Conservation (phyloP, 2,113 vertebrate species). For the Toxostoma redivivum region DNA sequence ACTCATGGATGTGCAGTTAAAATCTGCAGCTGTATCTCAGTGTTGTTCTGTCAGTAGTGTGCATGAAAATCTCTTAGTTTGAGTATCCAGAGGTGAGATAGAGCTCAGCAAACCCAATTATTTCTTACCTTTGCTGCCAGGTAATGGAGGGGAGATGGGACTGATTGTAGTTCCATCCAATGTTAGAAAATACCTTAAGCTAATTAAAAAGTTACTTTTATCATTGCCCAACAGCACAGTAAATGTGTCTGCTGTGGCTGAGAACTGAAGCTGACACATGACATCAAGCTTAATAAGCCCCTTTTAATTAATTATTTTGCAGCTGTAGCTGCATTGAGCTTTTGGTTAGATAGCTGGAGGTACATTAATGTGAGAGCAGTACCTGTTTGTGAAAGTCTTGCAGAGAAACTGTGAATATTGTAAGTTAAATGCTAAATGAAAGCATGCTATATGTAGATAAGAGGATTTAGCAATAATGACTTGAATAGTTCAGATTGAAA, state of each 20-base stretch:
- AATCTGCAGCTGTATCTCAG: background rate
- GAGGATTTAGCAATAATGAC: slow-evolving; percentile 37
- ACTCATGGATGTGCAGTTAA: background rate
- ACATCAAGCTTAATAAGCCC: background rate
- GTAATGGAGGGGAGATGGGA: background rate
- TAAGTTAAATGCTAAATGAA: background rate
- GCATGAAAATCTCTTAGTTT: background rate
- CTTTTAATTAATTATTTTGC: background rate
- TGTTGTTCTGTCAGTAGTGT: background rate
- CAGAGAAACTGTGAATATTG: background rate
- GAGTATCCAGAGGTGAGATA: background rate
- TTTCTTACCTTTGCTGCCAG: background rate
- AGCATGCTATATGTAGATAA: slow-evolving; percentile 19
- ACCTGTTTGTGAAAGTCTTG: background rate
- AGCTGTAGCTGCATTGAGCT: background rate
- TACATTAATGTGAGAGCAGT: background rate
- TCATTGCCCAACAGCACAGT: background rate
- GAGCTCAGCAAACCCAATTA: background rate
- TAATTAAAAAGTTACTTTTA: background rate
- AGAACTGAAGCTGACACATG: background rate
- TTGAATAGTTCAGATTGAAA: background rate
- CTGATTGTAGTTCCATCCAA: background rate
- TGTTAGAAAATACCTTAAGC: background rate
- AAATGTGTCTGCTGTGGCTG: background rate
- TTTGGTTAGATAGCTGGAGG: background rate